Evolutionary conservation across 2,113 vertebrate species (phyloP), one percentile per base, ranked within the genome.

Genomic region (Tretioscincus oriximinensis): DNA sequence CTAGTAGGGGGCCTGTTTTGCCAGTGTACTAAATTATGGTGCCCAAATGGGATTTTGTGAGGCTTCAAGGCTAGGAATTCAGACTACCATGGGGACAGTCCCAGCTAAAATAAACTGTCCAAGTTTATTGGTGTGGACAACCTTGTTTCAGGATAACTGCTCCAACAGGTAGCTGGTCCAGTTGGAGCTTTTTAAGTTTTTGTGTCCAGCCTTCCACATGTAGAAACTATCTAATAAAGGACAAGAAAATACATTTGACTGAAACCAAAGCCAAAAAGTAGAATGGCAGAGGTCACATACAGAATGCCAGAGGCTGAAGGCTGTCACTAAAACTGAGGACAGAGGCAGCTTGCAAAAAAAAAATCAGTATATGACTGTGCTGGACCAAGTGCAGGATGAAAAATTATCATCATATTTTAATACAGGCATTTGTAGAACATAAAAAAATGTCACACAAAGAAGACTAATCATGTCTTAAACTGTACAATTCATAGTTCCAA

Each of bases 401-500:
- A 71, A 76, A 61, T 54, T 18, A 22, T 51, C 49, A 8, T 68
- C 1, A 21, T 21, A 51, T 26, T 61, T 7, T 22, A 31, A 49
- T n/a, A 28, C 54, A 69, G 28, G 22, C 45, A 84, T 28, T 63
- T 63, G 64, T n/a, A 24, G 28, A 60, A 51, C 14, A n/a, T 78
- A 41, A 71, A 51, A 41, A 9, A 76, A 71, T 65, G 58, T 21
- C 66, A 84, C 21, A 63, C 67, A 80, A 76, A 63, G 73, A 75
- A 64, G 78, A 58, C 60, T 70, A 71, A 84, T 41, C 58, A 45
- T 80, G 67, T 31, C 60, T 82, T 64, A 71, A 80, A 70, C 58
- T 71, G 76, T 63, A 78, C 58, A 67, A 45, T 21, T 77, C 49
- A 24, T 63, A 71, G 68, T 80, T 79, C 68, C 83, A 80, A 54